Percentiles rank a stretch among this genome's conserved stretches.
Evolutionary conservation across 1,140 invertebrate genomes (phyloP).

Genomic region (Meloidogyne exigua): DNA sequence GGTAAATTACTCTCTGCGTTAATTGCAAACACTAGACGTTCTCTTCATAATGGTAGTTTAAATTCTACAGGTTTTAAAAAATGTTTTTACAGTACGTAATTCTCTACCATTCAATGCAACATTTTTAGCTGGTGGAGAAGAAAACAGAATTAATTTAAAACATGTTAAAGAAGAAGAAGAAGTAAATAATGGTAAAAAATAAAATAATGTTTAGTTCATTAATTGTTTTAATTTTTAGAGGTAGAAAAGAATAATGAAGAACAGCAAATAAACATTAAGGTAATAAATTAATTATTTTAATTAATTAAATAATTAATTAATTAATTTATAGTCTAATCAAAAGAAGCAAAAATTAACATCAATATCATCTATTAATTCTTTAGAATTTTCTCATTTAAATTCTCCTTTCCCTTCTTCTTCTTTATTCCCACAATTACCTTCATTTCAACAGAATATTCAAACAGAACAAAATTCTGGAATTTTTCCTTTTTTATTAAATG

Average conservation of each 20-base stretch:
- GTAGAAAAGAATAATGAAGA: background rate
- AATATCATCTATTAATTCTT: background rate
- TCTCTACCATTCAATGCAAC: conserved; percentile 12
- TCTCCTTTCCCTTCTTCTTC: background rate
- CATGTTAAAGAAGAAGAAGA: background rate
- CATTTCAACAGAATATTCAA: background rate
- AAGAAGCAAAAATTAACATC: background rate
- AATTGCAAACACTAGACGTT: conserved; percentile 15
- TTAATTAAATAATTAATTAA: background rate
- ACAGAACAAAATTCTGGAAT: background rate
- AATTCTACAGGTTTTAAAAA: background rate
- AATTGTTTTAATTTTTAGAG: background rate
- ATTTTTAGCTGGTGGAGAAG: conserved; percentile 23
- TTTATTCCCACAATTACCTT: conserved; percentile 13
- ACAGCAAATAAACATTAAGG: background rate
- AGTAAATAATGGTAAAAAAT: background rate
- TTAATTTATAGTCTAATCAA: background rate
- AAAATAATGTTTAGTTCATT: background rate
- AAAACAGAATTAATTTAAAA: background rate
- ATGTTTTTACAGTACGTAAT: background rate
- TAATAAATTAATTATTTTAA: too few relatives aligned
- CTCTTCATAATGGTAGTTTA: background rate
- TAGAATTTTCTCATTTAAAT: background rate
- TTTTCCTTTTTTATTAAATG: conserved; percentile 5
- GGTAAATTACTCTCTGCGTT: conserved; percentile 25